phyloP scores from a whole-genome alignment of 2,113 vertebrate genomes.

The Lipotes vexillifer region DNA sequence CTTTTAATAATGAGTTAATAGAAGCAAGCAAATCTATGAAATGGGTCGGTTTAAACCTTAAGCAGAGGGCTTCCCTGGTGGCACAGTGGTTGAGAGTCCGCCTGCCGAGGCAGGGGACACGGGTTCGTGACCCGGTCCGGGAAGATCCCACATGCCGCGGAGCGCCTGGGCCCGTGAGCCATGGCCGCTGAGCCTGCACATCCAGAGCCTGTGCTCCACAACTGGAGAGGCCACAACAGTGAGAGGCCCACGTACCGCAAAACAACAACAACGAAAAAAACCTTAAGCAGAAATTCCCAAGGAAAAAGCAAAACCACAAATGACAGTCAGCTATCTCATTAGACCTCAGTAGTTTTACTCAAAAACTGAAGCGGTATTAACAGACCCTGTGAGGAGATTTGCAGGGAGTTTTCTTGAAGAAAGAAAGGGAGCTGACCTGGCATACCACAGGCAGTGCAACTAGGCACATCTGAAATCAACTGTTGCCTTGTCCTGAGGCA shows the following conservation, averaged over 20 bases:
- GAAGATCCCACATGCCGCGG: too few species aligned
- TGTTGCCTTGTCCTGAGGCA: not conserved
- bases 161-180: too few species aligned
- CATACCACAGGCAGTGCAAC: not conserved
- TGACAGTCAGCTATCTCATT: not conserved
- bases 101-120: too few species aligned
- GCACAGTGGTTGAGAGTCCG: too few species aligned
- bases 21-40: not conserved
- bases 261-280: too few species aligned
- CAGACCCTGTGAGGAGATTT: not conserved
- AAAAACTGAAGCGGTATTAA: not conserved
- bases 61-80: too few species aligned
- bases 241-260: too few species aligned
- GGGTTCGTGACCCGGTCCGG: too few species aligned
- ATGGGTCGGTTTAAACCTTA: not conserved
- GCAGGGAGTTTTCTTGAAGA: not conserved
- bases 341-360: not conserved
- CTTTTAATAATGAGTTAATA: not conserved
- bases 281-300: not conserved
- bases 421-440: not conserved
- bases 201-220: too few species aligned
- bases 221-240: too few species aligned
- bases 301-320: not conserved
- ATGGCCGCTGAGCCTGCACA: too few species aligned
- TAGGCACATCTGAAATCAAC: not conserved